A percentile compares a stretch with the other conserved stretches of the same genome.
These are phyloP conservation scores for Actias luna DNA, from an alignment of 2,888 invertebrate species.

Conservation along the genomic window DNA sequence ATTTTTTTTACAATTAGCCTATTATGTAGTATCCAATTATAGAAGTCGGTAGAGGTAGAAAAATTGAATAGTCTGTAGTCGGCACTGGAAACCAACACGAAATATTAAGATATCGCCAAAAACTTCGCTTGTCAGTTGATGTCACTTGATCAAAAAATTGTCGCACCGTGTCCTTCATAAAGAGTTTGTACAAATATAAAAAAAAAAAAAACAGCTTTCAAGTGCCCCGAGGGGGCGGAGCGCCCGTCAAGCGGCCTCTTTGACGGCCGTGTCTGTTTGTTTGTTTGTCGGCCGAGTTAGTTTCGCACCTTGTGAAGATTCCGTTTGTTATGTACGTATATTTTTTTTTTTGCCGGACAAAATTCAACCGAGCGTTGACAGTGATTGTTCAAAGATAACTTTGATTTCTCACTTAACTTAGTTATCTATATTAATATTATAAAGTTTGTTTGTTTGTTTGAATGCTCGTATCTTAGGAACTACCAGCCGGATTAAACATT, in stretches of 20 bases:
- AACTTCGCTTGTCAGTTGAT: no score
- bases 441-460: no score
- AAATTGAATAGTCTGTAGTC: no score
- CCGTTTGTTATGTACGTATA: background rate
- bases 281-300: constrained; percentile 42
- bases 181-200: background rate
- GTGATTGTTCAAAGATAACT: background rate
- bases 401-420: background rate
- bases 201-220: background rate
- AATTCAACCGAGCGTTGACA: constrained; percentile 9
- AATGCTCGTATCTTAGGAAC: no score
- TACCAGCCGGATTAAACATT: no score
- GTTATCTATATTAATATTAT: no score
- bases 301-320: constrained; percentile 33
- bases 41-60: no score
- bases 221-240: constrained; percentile 30
- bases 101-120: no score
- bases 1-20: no score
- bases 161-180: background rate
- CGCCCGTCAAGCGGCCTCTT: constrained; percentile 27
- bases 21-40: no score
- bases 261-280: constrained; percentile 33
- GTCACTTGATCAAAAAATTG: no score
- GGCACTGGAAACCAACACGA: no score
- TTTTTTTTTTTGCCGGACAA: background rate